These are phyloP conservation scores for Drosophila nr. medialis DNA, from an alignment of 2,888 invertebrate species.

Conservation along the genomic window DNA sequence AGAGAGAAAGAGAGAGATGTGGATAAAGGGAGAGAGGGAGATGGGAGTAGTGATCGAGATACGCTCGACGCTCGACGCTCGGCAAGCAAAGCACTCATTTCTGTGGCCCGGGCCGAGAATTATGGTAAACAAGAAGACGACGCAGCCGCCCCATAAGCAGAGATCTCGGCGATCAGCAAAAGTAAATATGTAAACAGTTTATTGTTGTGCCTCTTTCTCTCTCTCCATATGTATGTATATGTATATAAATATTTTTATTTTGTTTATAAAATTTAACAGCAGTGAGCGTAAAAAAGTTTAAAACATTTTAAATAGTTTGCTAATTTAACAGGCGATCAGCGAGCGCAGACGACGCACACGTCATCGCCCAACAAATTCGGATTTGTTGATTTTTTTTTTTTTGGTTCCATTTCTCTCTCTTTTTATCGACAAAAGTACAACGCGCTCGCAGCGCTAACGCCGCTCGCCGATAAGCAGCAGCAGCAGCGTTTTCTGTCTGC, in stretches of 20 bases:
- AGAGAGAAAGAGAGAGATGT: not conserved
- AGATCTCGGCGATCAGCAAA: constrained; percentile 12
- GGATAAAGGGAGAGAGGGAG: not conserved
- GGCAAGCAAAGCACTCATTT: constrained; percentile 30
- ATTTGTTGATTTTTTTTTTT: constrained; percentile 1
- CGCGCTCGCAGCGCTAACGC: constrained; percentile 8
- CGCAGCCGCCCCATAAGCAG: constrained; percentile 16
- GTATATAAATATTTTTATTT: constrained; percentile 68
- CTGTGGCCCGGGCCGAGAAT: constrained; percentile 46
- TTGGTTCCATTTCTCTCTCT: not conserved
- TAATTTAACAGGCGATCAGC: constrained; percentile 77
- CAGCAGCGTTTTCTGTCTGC: constrained; percentile 30
- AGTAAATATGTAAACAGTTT: constrained; percentile 16
- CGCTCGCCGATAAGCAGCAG: constrained; percentile 31
- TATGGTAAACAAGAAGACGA: constrained; percentile 59
- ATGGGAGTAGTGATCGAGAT: not conserved
- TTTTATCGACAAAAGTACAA: constrained; percentile 57
- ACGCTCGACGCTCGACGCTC: not conserved
- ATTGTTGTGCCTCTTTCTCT: not conserved
- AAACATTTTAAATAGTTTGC: constrained; percentile 84
- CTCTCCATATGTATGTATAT: constrained; percentile 14
- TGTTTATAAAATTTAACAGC: constrained; percentile 73
- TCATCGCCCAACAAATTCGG: constrained; percentile 31
- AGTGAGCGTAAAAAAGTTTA: constrained; percentile 75
- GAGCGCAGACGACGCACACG: constrained; percentile 14